A percentile compares a stretch with the other conserved stretches of the same genome.
These are phyloP conservation scores for Mormyrus lacerda DNA, from an alignment of 2,113 vertebrate species.

Conservation along the genomic window DNA sequence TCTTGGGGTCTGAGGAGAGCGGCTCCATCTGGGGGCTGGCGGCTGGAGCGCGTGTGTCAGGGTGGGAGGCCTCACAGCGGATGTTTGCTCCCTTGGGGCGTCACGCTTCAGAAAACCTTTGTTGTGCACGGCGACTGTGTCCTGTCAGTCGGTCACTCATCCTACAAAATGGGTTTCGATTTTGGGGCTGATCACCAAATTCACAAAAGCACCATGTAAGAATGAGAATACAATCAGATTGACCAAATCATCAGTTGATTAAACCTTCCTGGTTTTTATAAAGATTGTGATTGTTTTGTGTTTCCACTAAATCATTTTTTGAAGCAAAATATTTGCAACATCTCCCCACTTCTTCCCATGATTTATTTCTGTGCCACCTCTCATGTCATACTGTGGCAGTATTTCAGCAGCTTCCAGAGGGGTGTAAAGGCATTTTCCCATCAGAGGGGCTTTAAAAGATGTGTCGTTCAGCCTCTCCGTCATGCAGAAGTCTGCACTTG, in stretches of 20 bases:
- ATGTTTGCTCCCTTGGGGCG: background rate
- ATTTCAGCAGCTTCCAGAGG: background rate
- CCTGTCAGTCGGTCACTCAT: background rate
- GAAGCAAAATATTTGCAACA: background rate
- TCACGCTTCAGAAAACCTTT: background rate
- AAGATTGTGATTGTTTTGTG: background rate
- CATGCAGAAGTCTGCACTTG: conserved; percentile 2
- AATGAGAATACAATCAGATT: background rate
- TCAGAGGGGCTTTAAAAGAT: background rate
- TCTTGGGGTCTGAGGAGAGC: background rate
- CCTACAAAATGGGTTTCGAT: background rate
- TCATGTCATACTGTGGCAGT: background rate
- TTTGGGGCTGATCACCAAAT: background rate
- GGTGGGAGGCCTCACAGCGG: background rate
- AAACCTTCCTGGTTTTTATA: background rate
- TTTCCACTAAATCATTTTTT: background rate
- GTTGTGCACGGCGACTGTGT: background rate
- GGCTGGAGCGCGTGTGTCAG: background rate
- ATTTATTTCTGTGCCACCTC: background rate
- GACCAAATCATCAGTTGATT: background rate
- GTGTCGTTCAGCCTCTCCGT: background rate
- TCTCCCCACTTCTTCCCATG: background rate
- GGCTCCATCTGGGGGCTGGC: background rate
- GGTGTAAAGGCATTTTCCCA: background rate
- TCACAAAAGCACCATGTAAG: background rate